phyloP scores from a whole-genome alignment of 1,140 invertebrate genomes.

The Dolichoris vasculosae region DNA sequence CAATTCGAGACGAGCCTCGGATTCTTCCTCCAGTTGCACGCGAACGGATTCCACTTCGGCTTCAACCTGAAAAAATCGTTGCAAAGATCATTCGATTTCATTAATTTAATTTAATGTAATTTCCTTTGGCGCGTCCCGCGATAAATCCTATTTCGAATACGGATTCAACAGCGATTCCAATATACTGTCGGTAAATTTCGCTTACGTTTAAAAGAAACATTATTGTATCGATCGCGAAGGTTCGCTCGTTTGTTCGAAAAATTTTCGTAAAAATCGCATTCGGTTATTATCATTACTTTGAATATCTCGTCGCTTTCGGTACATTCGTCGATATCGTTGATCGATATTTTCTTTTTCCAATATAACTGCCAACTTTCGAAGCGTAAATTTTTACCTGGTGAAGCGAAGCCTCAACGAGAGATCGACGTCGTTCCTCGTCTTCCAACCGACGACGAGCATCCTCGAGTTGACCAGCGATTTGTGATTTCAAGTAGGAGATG shows the following conservation, averaged over 20 bases:
- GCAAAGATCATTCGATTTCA: background rate
- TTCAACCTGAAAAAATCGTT: constrained; percentile 80
- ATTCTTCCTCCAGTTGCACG: constrained; percentile 95
- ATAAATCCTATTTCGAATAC: too few species aligned
- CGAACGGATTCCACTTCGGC: constrained; percentile 94
- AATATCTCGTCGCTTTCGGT: too few species aligned
- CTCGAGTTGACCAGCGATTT: constrained; percentile 91
- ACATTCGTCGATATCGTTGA: too few species aligned
- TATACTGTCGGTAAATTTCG: too few species aligned
- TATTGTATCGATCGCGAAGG: too few species aligned
- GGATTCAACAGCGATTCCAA: too few species aligned
- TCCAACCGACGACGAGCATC: constrained; percentile 94
- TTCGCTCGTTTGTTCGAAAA: too few species aligned
- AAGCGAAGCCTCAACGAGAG: constrained; percentile 88
- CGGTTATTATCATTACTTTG: too few species aligned
- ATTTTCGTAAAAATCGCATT: too few species aligned
- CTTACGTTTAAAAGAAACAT: too few species aligned
- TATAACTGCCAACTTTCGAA: background rate
- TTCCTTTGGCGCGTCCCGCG: too few species aligned
- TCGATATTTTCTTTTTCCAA: background rate
- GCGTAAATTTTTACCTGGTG: constrained; percentile 79
- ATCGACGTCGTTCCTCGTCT: constrained; percentile 94
- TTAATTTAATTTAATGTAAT: too few species aligned
- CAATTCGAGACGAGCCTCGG: constrained; percentile 93
- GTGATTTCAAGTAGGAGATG: constrained; percentile 89